Conservation (phyloP, 2,797 vertebrate species). For the Lophura swinhoii region DNA sequence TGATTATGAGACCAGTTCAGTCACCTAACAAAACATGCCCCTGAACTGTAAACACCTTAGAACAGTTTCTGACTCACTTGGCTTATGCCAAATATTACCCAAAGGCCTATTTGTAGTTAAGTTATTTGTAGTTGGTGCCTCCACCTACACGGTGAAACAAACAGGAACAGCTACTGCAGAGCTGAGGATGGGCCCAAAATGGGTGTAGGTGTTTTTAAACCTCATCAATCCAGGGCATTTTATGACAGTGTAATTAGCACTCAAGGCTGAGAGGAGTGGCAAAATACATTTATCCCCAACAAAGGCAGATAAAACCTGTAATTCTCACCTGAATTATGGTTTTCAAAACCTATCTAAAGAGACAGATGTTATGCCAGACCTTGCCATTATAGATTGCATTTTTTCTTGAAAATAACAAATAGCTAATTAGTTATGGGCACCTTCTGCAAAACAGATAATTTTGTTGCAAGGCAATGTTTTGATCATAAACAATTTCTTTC, state of each 20-base stretch:
- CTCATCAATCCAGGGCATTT: conserved; percentile 49
- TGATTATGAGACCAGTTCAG: neutral
- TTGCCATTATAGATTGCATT: conserved; percentile 18
- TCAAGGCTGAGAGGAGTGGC: conserved; percentile 53
- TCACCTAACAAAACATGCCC: neutral
- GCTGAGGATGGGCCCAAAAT: neutral
- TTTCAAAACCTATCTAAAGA: conserved; percentile 45
- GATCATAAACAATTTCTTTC: conserved; percentile 1
- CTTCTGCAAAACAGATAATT: conserved; percentile 21
- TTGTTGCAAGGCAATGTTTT: neutral
- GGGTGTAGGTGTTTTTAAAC: neutral
- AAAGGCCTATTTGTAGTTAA: neutral
- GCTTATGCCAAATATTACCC: neutral
- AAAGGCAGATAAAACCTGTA: conserved; percentile 38
- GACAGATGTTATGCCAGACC: conserved; percentile 34
- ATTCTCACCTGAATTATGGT: conserved; percentile 50
- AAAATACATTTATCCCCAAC: conserved; percentile 59
- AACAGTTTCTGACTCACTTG: neutral
- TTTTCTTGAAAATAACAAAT: conserved; percentile 58
- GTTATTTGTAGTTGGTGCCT: neutral
- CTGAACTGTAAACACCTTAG: neutral
- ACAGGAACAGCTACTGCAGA: neutral
- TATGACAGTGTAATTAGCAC: conserved; percentile 52
- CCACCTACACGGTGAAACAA: neutral
- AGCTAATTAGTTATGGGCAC: conserved; percentile 48